Evolutionary conservation across 2,113 vertebrate species (phyloP).

Genomic region (Stercorarius parasiticus): DNA sequence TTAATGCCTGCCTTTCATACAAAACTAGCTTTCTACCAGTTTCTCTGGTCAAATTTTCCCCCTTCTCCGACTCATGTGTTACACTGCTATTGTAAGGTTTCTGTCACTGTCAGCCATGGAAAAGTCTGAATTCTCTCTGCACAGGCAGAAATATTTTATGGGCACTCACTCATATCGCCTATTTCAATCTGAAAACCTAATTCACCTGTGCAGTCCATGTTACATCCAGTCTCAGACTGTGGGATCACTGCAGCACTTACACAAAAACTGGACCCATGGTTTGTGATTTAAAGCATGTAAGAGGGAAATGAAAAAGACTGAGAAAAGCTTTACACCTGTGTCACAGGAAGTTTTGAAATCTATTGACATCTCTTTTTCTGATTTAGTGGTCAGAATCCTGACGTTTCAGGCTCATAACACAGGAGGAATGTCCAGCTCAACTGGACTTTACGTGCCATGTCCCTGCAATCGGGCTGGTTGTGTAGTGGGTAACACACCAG

Average conservation of each 20-base stretch:
- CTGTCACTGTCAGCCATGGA: not conserved
- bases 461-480: too few species aligned
- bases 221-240: not conserved
- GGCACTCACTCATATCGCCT: rapidly evolving
- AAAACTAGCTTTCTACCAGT: not conserved
- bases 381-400: not conserved
- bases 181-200: not conserved
- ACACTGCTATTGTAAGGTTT: not conserved
- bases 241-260: not conserved
- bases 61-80: not conserved
- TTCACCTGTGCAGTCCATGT: not conserved
- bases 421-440: not conserved
- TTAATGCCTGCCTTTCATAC: not conserved
- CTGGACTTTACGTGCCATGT: not conserved
- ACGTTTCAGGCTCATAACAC: not conserved
- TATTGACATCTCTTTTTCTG: not conserved
- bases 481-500: rapidly evolving
- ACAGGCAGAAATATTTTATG: not conserved
- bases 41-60: not conserved
- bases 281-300: not conserved
- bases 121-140: not conserved
- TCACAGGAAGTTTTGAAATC: rapidly evolving
- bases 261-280: not conserved
- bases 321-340: not conserved
- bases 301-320: not conserved